Evolutionary conservation across 2,113 vertebrate genomes (phyloP), one percentile per base, ranked within the genome.

Genomic region (Ochotona curzoniae): DNA sequence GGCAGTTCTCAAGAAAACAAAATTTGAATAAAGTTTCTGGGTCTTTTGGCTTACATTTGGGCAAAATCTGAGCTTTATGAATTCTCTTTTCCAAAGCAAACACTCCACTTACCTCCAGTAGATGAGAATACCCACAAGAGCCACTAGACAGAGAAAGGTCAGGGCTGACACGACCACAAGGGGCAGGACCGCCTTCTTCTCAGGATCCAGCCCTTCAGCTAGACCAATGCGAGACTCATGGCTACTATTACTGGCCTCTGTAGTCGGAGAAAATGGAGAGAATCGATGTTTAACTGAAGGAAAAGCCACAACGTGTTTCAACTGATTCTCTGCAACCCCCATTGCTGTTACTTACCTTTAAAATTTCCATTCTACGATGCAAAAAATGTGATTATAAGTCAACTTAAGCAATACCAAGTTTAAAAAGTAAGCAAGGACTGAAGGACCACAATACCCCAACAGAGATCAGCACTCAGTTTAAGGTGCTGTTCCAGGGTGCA

Each of bases 211-310:
- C 97, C 98, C 97, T 97, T 98, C 98, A 96, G 98, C 98, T 93
- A 99, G 98, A 92, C 99, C 99, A 20, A 99, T 98, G 97, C 98
- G 98, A 54, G 99, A 99, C 97, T 99, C 99, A 90, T 99, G 99
- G 98, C 99, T 99, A 99, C 99, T 99, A 99, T 99, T 99, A 98
- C 98, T 99, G 98, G 98, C 99, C 93, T 99, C 99, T 99, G 98
- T 93, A 98, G 98, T 98, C 97, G 92, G 96, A 98, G 97, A 98
- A 98, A 98, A 98, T 97, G 96, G 92, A 98, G 97, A 98, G 88
- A 96, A 96, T 98, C 95, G 96, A 96, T 85, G 97, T 98, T 98
- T 98, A 98, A 98, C 95, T 94, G 90, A 95, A 95, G 95, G 57
- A 93, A 96, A 88, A 97, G 26, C 71, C 67, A 97, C 35, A 97